These are phyloP conservation scores for Brotogeris chrysoptera DNA, from an alignment of 2,797 vertebrate genomes.

Conservation along the genomic window DNA sequence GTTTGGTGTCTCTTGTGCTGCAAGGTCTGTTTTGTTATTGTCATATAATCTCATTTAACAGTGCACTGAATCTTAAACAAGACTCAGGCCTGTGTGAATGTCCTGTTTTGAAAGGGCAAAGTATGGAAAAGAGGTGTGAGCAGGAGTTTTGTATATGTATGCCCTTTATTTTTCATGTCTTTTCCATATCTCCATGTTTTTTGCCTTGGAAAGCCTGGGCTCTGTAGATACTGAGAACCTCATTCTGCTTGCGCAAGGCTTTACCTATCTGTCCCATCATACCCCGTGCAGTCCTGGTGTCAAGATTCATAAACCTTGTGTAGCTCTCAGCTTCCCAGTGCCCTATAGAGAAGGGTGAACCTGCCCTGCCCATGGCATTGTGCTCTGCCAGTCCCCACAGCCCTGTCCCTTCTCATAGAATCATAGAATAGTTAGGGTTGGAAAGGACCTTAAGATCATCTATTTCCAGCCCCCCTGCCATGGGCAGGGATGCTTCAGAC, in stretches of 20 bases:
- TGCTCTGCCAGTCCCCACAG: neutral
- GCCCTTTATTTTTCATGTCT: neutral
- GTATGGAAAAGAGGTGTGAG: neutral
- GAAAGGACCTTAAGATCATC: neutral
- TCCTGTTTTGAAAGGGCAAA: neutral
- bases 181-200: neutral
- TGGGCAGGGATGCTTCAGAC: neutral
- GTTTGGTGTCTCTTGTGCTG: neutral
- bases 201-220: neutral
- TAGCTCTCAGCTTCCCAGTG: neutral
- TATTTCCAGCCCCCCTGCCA: neutral
- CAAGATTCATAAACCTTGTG: neutral
- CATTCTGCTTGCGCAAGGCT: neutral
- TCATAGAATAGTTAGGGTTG: neutral
- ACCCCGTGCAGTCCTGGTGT: neutral
- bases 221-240: neutral
- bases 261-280: neutral
- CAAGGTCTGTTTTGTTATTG: neutral
- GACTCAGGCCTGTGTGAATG: neutral
- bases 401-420: neutral
- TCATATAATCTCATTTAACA: neutral
- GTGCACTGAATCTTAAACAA: neutral
- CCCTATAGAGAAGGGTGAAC: rapidly evolving
- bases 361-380: rapidly evolving
- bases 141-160: rapidly evolving